Base-by-base conservation (phyloP, 2,888 invertebrate species). In the Hirtodrosophila trivittata region DNA sequence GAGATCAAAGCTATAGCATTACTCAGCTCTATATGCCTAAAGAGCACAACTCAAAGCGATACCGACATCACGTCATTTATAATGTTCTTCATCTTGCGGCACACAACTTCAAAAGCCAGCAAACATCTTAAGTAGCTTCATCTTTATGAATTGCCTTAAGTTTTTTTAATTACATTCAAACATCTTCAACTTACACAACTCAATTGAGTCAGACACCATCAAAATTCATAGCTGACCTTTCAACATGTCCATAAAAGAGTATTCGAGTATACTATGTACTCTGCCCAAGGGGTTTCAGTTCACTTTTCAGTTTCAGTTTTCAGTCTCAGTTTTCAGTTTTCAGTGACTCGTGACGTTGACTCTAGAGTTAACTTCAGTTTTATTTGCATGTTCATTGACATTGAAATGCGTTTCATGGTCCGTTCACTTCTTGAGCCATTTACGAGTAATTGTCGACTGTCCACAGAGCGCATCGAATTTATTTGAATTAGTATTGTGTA, bases 331-430 rank as follows among this genome's bases (percentile, higher is more conserved):
- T 21, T 21, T n/a, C n/a, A n/a, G n/a, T n/a, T n/a, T 26, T 30
- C 10, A 14, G 39, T 46, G 46, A 55, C 33, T 49, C 41, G 39
- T 58, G 58, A 58, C 33, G 56, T 41, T 49, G 41, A 33, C 46
- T 54, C 60, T 66, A 51, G 38, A 57, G 41, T 45, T 50, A 56
- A 64, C 60, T 37, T 10, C 52, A 58, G 57, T 65, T 66, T 80
- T 65, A 71, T 77, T 69, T 68, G 39, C 68, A 59, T 76, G 62
- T 69, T 68, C 77, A 75, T 60, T 80, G 80, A 76, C 80, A 80
- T 80, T 80, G 80, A 86, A 86, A 86, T 73, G 76, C 52, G 77
- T 66, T 86, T 86, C 84, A 86, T 70, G 80, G 86, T 86, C 65
- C 76, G 64, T 73, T 86, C 80, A 78, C 80, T 80, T 75, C 73